Percentiles rank a stretch among this genome's conserved stretches.
phyloP scores from a whole-genome alignment of 2,888 invertebrate species.

The Prosapia bicincta region DNA sequence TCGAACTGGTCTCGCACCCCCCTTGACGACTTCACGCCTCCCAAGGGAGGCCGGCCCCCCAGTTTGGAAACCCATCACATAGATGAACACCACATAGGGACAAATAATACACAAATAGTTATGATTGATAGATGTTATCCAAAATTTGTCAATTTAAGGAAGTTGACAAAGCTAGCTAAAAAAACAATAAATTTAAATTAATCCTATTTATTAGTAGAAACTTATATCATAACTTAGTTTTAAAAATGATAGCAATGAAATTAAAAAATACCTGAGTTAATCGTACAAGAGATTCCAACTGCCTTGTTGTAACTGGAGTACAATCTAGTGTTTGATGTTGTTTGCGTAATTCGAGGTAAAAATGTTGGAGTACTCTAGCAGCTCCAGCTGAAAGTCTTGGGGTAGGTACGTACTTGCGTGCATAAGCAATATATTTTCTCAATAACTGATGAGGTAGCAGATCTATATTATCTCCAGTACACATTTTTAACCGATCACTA shows the following conservation, averaged over 20 bases:
- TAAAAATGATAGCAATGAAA: neutral
- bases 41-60: no score
- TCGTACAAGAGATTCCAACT: slow-evolving; percentile 83
- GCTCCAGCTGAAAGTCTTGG: slow-evolving; percentile 74
- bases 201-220: no score
- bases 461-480: slow-evolving; percentile 61
- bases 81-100: no score
- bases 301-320: slow-evolving; percentile 83
- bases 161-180: no score
- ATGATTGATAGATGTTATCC: no score
- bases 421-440: slow-evolving; percentile 89
- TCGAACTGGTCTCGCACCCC: no score
- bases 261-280: slow-evolving; percentile 62
- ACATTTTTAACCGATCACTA: slow-evolving; percentile 59
- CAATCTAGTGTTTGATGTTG: slow-evolving; percentile 61
- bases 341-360: slow-evolving; percentile 74
- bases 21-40: no score
- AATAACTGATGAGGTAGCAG: slow-evolving; percentile 71
- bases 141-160: no score
- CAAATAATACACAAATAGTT: no score
- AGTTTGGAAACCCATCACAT: no score
- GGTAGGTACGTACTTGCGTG: slow-evolving; percentile 74
- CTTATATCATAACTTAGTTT: no score
- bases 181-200: no score
- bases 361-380: slow-evolving; percentile 64